Evolutionary conservation across 2,797 vertebrate species (phyloP).

Genomic region (Pangasius macronema): DNA sequence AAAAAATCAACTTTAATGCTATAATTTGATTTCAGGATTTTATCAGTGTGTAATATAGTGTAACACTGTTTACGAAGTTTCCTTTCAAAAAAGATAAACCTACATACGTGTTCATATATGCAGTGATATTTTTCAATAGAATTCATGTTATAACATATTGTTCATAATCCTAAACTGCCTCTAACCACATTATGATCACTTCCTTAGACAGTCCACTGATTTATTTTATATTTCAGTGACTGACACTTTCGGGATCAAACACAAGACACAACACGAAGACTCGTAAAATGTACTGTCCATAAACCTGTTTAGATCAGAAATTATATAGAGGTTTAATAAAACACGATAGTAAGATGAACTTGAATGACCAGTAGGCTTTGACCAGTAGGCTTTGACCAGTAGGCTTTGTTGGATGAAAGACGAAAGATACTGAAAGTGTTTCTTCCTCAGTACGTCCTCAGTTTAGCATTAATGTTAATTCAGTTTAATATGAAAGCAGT

Average conservation of each 20-base stretch:
- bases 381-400: too few species aligned
- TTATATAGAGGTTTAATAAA: background rate
- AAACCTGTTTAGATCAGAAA: background rate
- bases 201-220: background rate
- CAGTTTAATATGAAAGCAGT: background rate
- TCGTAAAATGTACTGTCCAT: background rate
- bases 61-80: background rate
- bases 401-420: background rate
- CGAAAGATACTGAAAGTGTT: background rate
- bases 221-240: background rate
- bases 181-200: background rate
- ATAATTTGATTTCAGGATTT: background rate
- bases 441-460: background rate
- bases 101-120: too few species aligned
- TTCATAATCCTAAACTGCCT: background rate
- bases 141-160: background rate
- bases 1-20: background rate
- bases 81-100: background rate
- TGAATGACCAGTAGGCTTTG: background rate
- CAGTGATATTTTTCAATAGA: background rate
- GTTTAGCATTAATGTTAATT: background rate
- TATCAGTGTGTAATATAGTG: background rate
- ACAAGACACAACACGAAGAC: background rate
- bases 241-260: background rate
- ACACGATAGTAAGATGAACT: too few species aligned